Conservation (phyloP, 2,113 vertebrate genomes). For the Prietella phreatophila region DNA sequence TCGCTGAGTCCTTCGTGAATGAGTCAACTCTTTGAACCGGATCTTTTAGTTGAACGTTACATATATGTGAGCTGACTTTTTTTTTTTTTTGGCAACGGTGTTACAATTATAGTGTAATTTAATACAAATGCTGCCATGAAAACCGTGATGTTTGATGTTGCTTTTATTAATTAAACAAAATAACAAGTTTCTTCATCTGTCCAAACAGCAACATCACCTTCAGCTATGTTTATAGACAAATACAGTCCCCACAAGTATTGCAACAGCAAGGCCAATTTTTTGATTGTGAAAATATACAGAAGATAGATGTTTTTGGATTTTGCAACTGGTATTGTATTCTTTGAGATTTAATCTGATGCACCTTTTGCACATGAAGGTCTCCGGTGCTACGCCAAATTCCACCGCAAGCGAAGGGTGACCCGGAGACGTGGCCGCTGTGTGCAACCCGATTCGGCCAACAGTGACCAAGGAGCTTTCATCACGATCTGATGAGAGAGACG, state of each 20-base stretch:
- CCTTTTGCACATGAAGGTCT: constrained; percentile 72
- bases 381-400: constrained; percentile 95
- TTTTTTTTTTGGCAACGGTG: background rate
- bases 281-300: background rate
- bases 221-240: background rate
- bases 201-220: background rate
- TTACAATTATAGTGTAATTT: background rate
- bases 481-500: constrained; percentile 73
- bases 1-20: background rate
- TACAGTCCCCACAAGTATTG: no score
- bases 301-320: background rate
- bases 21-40: background rate
- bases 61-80: background rate
- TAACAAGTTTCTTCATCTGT: background rate
- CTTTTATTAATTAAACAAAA: background rate
- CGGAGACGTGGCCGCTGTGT: constrained; percentile 92
- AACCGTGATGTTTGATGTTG: background rate
- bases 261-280: no score
- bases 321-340: background rate
- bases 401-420: constrained; percentile 91
- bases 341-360: background rate
- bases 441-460: constrained; percentile 82
- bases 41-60: background rate
- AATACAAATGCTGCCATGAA: background rate
- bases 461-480: constrained; percentile 92